Evolutionary conservation across 2,113 vertebrate genomes (phyloP).

Genomic region (Platycercus adscitus): DNA sequence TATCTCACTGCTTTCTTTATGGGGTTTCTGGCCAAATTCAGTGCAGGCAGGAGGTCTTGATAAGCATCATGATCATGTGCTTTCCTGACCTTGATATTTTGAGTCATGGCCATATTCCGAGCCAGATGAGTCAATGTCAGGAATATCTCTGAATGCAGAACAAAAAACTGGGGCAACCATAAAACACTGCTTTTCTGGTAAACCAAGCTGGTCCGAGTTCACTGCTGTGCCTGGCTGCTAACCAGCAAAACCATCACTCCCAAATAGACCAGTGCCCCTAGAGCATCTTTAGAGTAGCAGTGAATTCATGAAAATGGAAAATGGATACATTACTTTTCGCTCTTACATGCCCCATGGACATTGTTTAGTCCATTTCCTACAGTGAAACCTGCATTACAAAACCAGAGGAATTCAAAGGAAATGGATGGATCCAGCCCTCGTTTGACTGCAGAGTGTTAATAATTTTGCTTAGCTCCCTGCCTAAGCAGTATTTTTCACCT

Average conservation of each 20-base stretch:
- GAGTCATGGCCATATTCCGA: not conserved
- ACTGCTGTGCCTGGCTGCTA: not conserved
- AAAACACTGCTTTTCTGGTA: not conserved
- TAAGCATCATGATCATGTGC: not conserved
- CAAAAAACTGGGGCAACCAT: not conserved
- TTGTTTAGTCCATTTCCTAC: not conserved
- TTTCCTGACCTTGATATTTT: not conserved
- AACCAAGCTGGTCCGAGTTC: not conserved
- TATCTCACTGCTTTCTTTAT: fast-evolving
- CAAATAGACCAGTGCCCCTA: not conserved
- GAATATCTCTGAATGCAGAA: not conserved
- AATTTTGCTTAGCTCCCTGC: not conserved
- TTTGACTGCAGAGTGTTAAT: not conserved
- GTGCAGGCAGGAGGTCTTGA: not conserved
- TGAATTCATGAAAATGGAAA: not conserved
- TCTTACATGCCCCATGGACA: not conserved
- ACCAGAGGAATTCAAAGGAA: not conserved
- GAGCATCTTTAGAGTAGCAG: not conserved
- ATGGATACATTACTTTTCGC: not conserved
- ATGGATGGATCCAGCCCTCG: not conserved
- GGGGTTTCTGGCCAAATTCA: not conserved
- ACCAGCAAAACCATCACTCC: not conserved
- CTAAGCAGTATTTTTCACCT: not conserved
- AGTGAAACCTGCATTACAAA: not conserved
- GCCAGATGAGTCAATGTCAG: not conserved